phyloP scores from a whole-genome alignment of 2,888 invertebrate species.

The Reticulitermes lucifugus region DNA sequence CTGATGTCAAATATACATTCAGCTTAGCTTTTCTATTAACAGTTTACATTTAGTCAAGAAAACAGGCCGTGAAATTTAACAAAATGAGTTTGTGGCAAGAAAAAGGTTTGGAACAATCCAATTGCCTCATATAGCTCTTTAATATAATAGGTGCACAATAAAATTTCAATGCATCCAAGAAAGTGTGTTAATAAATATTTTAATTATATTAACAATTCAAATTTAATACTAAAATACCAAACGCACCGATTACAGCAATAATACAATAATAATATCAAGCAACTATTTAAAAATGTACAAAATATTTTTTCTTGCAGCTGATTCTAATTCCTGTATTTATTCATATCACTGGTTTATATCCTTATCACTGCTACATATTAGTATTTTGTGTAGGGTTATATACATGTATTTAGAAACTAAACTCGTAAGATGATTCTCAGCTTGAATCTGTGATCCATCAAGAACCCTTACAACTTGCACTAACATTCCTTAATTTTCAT shows the following conservation, averaged over 20 bases:
- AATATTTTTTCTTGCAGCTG: constrained; percentile 18
- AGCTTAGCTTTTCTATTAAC: constrained; percentile 5
- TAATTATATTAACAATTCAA: constrained; percentile 36
- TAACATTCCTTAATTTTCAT: background rate
- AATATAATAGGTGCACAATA: constrained; percentile 4
- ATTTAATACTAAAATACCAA: constrained; percentile 34
- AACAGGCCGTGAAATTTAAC: background rate
- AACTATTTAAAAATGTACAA: constrained; percentile 40
- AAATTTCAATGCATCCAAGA: constrained; percentile 15
- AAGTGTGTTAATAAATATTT: constrained; percentile 33
- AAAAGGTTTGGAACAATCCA: constrained; percentile 34
- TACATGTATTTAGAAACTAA: constrained; percentile 1
- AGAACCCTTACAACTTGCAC: background rate
- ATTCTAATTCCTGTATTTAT: background rate
- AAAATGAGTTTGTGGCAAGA: constrained; percentile 3
- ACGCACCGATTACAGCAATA: constrained; percentile 36
- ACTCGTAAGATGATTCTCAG: background rate
- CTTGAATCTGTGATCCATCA: background rate
- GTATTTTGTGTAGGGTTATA: constrained; percentile 1
- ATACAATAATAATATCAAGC: constrained; percentile 31
- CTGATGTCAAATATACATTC: background rate
- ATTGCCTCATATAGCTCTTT: constrained; percentile 12
- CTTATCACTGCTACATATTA: background rate
- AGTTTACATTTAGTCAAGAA: background rate
- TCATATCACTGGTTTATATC: background rate